These are phyloP conservation scores for Echinops telfairi DNA, from an alignment of 2,113 vertebrate genomes.

Conservation along the genomic window DNA sequence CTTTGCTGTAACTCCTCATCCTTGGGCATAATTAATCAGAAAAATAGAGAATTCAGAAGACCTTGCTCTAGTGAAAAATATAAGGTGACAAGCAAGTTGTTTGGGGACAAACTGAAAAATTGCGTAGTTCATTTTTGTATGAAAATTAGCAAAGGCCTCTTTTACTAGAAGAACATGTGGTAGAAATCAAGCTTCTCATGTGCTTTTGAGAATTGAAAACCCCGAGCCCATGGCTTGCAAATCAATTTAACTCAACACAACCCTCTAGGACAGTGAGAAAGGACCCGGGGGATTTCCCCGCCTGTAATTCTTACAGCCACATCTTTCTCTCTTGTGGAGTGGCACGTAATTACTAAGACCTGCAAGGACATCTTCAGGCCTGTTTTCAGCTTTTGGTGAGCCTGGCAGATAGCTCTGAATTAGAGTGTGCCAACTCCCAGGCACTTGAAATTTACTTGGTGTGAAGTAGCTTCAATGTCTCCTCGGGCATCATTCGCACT, in stretches of 20 bases:
- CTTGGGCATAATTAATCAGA: neutral
- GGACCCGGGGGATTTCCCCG: too few species aligned
- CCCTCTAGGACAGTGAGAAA: too few species aligned
- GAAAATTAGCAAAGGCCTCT: slow-evolving; percentile 3
- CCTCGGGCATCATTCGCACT: neutral
- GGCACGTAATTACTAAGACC: too few species aligned
- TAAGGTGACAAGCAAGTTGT: neutral
- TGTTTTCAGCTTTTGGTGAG: neutral
- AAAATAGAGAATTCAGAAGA: neutral
- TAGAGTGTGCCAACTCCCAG: neutral
- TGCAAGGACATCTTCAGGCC: neutral
- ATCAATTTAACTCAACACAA: too few species aligned
- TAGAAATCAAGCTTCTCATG: neutral
- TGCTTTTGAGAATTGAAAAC: neutral
- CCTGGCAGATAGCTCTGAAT: neutral
- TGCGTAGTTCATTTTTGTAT: slow-evolving; percentile 6
- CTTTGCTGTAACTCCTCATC: neutral
- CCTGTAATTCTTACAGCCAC: too few species aligned
- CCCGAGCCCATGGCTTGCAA: too few species aligned
- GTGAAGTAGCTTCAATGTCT: neutral
- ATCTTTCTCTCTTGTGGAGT: too few species aligned
- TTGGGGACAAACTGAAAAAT: neutral
- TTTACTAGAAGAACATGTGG: neutral
- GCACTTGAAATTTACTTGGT: neutral
- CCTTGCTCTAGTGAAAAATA: neutral